Conservation (phyloP, 2,888 invertebrate species). For the Megalurothrips usitatus region DNA sequence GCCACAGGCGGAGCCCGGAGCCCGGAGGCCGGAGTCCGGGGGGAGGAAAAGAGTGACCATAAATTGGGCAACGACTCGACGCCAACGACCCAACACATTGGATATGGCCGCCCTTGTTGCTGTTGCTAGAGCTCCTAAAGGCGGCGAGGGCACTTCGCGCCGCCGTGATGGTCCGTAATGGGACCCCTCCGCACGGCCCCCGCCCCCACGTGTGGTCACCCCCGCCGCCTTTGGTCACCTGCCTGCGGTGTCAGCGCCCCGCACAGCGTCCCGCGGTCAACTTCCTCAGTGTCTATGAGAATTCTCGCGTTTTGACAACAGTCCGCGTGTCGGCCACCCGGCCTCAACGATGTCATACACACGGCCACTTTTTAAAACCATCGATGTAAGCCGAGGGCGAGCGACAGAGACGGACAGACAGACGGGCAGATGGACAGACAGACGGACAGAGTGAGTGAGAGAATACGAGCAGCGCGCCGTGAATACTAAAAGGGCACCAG, state of each 20-base stretch:
- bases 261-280: too few species aligned
- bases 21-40: too few species aligned
- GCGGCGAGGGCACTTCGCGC: not conserved
- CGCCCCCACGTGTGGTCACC: not conserved
- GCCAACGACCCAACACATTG: not conserved
- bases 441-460: too few species aligned
- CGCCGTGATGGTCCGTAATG: not conserved
- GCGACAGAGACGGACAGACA: too few species aligned
- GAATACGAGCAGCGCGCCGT: not conserved
- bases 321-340: not conserved
- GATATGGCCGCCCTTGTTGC: not conserved
- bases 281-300: too few species aligned
- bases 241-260: too few species aligned
- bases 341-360: too few species aligned
- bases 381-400: too few species aligned
- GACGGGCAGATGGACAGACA: too few species aligned
- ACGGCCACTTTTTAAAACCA: too few species aligned
- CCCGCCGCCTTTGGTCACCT: not conserved
- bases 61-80: slow-evolving; percentile 4
- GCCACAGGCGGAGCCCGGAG: not conserved
- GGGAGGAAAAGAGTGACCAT: not conserved
- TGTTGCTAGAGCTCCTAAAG: not conserved
- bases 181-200: not conserved
- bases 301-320: too few species aligned
- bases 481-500: not conserved